Evolutionary conservation across 1,140 invertebrate species (phyloP).

Genomic region (Leptopilina boulardi): DNA sequence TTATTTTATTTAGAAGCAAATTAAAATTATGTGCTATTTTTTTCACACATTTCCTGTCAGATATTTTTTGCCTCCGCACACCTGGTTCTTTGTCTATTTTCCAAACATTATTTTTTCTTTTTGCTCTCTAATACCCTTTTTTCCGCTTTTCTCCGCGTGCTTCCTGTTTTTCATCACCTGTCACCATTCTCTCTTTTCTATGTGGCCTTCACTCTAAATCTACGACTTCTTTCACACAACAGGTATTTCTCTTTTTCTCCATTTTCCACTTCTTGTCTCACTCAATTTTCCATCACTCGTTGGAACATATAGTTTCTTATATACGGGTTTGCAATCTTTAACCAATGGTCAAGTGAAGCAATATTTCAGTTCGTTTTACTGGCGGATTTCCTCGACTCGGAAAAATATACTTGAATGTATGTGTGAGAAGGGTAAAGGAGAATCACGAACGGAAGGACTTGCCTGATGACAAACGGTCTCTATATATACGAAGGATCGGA

Average conservation of each 20-base stretch:
- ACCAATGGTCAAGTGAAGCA: conserved; percentile 42
- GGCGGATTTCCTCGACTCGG: conserved; percentile 51
- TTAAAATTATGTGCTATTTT: too few species aligned
- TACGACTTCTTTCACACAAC: conserved; percentile 39
- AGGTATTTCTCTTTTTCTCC: conserved; percentile 36
- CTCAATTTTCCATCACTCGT: conserved; percentile 11
- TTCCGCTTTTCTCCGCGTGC: too few species aligned
- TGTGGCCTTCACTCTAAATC: conserved; percentile 36
- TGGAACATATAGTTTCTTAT: conserved; percentile 23
- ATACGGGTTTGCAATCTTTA: conserved; percentile 41
- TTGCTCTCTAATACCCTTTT: too few species aligned
- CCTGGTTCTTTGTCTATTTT: too few species aligned
- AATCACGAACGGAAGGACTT: conserved; percentile 38
- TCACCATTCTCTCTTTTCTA: too few species aligned
- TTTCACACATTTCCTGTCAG: too few species aligned
- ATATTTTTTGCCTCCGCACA: too few species aligned
- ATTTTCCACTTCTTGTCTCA: conserved; percentile 13
- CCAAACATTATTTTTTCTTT: too few species aligned
- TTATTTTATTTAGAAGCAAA: too few species aligned
- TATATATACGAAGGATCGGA: not conserved
- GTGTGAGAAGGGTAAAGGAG: conserved; percentile 6
- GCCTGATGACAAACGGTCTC: conserved; percentile 52
- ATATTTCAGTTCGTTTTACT: conserved; percentile 59
- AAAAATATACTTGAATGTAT: not conserved
- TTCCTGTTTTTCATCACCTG: too few species aligned